Conservation (phyloP, 2,888 invertebrate species). For the Idaea biselata region DNA sequence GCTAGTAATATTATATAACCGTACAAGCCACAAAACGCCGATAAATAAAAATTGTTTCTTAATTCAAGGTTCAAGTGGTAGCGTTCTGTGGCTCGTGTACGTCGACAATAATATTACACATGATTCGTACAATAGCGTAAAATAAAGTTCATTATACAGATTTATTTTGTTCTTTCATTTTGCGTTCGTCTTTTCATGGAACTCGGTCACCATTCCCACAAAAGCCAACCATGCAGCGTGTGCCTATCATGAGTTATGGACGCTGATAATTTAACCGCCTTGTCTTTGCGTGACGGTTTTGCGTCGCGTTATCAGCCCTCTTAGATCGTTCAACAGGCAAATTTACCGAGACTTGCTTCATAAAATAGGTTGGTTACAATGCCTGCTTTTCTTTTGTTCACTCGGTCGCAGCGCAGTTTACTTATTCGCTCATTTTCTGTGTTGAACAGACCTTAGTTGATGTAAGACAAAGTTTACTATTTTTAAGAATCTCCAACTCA, state of each 20-base stretch:
- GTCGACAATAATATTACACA: no score
- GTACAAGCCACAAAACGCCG: no score
- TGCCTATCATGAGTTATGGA: slow-evolving; percentile 50
- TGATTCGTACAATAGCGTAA: no score
- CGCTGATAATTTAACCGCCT: slow-evolving; percentile 47
- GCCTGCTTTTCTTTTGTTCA: slow-evolving; percentile 31
- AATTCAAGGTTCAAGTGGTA: no score
- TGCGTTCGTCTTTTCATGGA: neutral
- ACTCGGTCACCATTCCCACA: slow-evolving; percentile 13
- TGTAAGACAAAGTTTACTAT: neutral
- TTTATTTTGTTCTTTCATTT: neutral
- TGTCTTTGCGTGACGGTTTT: slow-evolving; percentile 52
- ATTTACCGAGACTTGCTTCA: slow-evolving; percentile 45
- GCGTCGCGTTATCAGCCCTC: slow-evolving; percentile 47
- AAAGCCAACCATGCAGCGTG: slow-evolving; percentile 16
- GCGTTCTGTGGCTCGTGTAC: no score
- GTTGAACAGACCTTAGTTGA: neutral
- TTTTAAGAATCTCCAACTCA: neutral
- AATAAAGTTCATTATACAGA: no score
- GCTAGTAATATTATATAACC: no score
- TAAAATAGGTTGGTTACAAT: slow-evolving; percentile 36
- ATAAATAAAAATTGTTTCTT: no score
- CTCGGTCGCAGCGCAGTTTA: slow-evolving; percentile 22
- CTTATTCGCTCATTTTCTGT: slow-evolving; percentile 10
- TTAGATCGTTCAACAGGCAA: slow-evolving; percentile 45